These are phyloP conservation scores for Coelopa frigida DNA, from an alignment of 1,140 invertebrate genomes.

Conservation along the genomic window DNA sequence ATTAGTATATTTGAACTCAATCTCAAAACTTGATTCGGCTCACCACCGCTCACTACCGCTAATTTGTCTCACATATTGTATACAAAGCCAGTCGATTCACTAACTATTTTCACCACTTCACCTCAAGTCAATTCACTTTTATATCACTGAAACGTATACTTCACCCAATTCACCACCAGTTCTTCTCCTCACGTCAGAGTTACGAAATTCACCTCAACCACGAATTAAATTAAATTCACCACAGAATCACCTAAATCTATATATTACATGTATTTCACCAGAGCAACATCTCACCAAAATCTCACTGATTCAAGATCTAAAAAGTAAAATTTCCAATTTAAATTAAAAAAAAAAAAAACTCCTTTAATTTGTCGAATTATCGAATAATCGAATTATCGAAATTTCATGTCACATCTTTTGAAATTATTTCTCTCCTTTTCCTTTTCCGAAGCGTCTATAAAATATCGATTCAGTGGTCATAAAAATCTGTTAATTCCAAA, in stretches of 20 bases:
- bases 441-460: slow-evolving; percentile 23
- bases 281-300: neutral
- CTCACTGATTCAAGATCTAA: too few species aligned
- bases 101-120: neutral
- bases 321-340: too few species aligned
- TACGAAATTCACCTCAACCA: neutral
- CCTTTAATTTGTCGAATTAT: neutral
- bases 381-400: slow-evolving; percentile 38
- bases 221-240: neutral
- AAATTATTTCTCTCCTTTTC: slow-evolving; percentile 14
- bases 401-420: slow-evolving; percentile 25
- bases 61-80: neutral
- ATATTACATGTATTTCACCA: too few species aligned
- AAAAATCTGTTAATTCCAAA: too few species aligned
- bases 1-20: neutral
- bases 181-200: neutral
- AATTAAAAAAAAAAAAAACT: neutral
- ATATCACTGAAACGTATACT: too few species aligned
- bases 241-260: too few species aligned
- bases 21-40: too few species aligned
- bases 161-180: too few species aligned
- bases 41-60: slow-evolving; percentile 2
- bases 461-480: slow-evolving; percentile 46
- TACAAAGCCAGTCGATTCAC: neutral
- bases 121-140: neutral